Evolutionary conservation across 2,888 invertebrate species (phyloP), one percentile per base, ranked within the genome.

Genomic region (Philereme transversata): DNA sequence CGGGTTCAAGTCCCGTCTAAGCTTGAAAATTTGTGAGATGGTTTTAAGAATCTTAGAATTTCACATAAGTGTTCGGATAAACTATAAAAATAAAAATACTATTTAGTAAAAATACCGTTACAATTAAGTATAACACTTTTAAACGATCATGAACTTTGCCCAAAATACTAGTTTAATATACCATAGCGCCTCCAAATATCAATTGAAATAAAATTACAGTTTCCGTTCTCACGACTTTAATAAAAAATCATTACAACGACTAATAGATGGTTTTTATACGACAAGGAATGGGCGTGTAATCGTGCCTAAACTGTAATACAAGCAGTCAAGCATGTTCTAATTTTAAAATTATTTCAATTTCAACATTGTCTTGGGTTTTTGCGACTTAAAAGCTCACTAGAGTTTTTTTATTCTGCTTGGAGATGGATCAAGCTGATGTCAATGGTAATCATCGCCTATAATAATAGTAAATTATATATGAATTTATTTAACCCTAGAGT

Each of bases 121-220:
- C 58, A 55, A 63, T 68, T 69, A 59, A 67, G 64, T 53, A 61
- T 54, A 62, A 61, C 57, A 59, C 56, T 60, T 67, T 65, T 52
- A 67, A 61, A 59, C 57, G 52, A 48, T 62, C 57, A 60, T 64
- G 65, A 64, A 68, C 67, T 70, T 70, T 71, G 66, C 52, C 66
- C 67, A 57, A 22, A 22, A 49, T 22, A 40, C 8, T 69, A 53
- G 63, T 50, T 57, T 51, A 65, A 63, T 64, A 65, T 61, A 70
- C 59, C 61, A 74, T 72, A 66, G 70, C 70, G 64, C 69, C 66
- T 75, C 67, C 67, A 65, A 69, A 50, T 66, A 62, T 70, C 52
- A 66, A 67, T 64, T 57, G 53, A 68, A 66, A 55, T 44, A 56
- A 66, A 77, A 78, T 79, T 77, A 77, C 71, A 73, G 77, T 71